A percentile compares a stretch with the other conserved stretches of the same genome.
phyloP scores from a whole-genome alignment of 2,888 invertebrate genomes.

The Liposcelis brunnea region DNA sequence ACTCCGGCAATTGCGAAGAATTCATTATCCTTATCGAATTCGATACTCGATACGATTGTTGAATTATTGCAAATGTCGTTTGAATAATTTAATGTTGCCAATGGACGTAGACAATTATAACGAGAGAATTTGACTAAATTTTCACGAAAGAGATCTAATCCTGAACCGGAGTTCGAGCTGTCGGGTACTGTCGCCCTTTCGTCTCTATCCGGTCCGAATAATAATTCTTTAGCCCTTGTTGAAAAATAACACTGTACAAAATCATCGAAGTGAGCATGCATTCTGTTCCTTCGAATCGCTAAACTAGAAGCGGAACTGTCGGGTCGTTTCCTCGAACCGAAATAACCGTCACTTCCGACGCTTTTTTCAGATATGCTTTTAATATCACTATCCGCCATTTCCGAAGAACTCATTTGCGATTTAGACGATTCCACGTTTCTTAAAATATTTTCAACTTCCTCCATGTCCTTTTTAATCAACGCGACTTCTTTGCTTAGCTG shows the following conservation, averaged over 20 bases:
- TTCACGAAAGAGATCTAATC: conserved; percentile 61
- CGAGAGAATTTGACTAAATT: conserved; percentile 73
- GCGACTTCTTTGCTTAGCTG: conserved; percentile 52
- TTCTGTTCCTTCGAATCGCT: conserved; percentile 49
- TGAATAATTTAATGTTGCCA: conserved; percentile 79
- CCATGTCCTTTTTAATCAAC: conserved; percentile 56
- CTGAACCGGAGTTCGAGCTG: conserved; percentile 24
- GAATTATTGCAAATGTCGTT: conserved; percentile 75
- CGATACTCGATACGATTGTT: conserved; percentile 78
- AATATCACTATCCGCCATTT: neutral
- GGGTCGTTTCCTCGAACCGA: conserved; percentile 19
- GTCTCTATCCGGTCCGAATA: conserved; percentile 32
- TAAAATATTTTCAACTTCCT: conserved; percentile 49
- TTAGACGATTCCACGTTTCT: conserved; percentile 17
- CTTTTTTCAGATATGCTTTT: conserved; percentile 13
- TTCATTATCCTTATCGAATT: conserved; percentile 91
- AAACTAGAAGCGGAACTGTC: conserved; percentile 31
- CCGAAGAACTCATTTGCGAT: neutral
- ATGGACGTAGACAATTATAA: conserved; percentile 55
- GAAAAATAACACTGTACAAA: conserved; percentile 75
- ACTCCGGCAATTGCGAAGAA: conserved; percentile 92
- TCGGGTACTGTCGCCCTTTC: conserved; percentile 16
- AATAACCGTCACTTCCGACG: conserved; percentile 20
- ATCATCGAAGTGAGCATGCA: conserved; percentile 78
- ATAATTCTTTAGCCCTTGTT: conserved; percentile 52